Conservation (phyloP, 2,888 invertebrate species). For the Diplolepis rosae region DNA sequence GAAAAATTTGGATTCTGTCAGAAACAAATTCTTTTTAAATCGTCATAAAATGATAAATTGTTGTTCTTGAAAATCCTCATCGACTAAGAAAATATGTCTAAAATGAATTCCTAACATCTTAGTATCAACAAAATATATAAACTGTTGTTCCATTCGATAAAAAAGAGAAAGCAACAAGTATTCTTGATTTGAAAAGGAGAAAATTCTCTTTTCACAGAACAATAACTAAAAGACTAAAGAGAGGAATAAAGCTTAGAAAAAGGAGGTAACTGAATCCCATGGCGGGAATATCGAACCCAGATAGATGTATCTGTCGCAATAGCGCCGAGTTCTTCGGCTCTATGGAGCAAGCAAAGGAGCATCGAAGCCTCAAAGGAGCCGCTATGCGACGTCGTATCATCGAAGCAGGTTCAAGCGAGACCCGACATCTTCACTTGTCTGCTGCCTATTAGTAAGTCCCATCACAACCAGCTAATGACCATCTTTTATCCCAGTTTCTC, state of each 20-base stretch:
- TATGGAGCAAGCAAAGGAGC: conserved; percentile 56
- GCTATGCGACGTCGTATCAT: conserved; percentile 63
- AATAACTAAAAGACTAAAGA: not conserved
- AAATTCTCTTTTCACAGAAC: not conserved
- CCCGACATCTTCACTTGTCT: conserved; percentile 67
- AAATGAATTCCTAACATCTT: no score
- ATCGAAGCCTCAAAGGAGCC: conserved; percentile 67
- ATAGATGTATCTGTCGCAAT: conserved; percentile 58
- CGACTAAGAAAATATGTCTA: no score
- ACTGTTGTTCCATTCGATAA: no score
- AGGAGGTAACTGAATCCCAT: conserved; percentile 15
- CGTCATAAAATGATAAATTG: no score
- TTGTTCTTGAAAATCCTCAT: no score
- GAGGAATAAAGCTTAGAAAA: not conserved
- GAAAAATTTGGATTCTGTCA: no score
- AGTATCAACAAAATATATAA: no score
- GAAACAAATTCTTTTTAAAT: no score
- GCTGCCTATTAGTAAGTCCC: conserved; percentile 68
- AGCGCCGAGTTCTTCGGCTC: conserved; percentile 53
- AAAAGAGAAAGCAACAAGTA: no score
- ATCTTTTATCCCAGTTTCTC: conserved; percentile 48
- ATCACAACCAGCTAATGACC: conserved; percentile 68
- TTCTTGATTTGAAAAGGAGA: no score
- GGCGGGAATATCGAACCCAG: conserved; percentile 48
- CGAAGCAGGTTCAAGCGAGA: conserved; percentile 54